Evolutionary conservation across 1,140 invertebrate genomes (phyloP), one percentile per base, ranked within the genome.

Genomic region (Drosophila sechellia): DNA sequence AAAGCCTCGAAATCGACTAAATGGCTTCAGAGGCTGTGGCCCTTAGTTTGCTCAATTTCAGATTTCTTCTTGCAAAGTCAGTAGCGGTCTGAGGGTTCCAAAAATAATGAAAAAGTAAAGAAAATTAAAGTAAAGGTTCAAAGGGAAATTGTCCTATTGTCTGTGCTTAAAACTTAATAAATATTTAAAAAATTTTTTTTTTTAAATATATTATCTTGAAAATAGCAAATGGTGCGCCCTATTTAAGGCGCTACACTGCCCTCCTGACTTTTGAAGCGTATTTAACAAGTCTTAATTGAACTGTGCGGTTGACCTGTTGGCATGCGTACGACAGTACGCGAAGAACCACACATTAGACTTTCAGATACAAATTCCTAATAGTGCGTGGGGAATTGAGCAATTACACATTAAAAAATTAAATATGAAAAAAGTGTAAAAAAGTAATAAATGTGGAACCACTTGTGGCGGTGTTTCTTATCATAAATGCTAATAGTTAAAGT

Each of bases 231-330:
- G 5, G 1, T 17, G 42, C 4, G 17, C 42, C 17, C 17, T 4
- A 17, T 20, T 63, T 42, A 3, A 34, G 40, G 31, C 5, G 11
- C 22, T 5, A 1, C 0, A 4, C 0, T 58, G 35, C 79, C 61
- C 66, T 46, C 79, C 75, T 70, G 79, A 20, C 11, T 57, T 50
- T 25, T 48, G 20, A 49, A 53, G 34, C 49, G 66, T 57, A 63
- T 75, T 87, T 66, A 79, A 86, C 79, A 81, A 72, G 83, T 60
- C 63, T 87, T 83, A 86, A 86, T 86, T 86, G 83, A 81, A 87
- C 83, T 87, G 84, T 76, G 78, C 63, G 61, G 66, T 63, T 87
- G 83, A 86, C 83, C 83, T 79, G 83, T 42, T 68, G 83, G 60
- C 79, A 48, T 72, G 42, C 61, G 61, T 58, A 52, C 39, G 34